phyloP scores from a whole-genome alignment of 2,113 vertebrate species.

The Sturnira hondurensis region DNA sequence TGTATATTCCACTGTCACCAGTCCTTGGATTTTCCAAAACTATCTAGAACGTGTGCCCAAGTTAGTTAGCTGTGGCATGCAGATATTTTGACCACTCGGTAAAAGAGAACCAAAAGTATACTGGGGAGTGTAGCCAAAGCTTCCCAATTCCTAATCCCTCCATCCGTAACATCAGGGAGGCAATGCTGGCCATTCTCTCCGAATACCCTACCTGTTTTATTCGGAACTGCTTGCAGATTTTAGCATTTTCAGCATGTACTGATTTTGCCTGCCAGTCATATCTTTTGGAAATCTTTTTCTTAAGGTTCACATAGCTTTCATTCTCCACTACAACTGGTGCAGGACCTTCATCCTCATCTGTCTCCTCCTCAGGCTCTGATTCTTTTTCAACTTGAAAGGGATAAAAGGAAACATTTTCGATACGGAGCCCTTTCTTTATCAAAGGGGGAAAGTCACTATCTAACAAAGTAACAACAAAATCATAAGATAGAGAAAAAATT shows the following conservation, averaged over 20 bases:
- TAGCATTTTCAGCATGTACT: constrained; percentile 86
- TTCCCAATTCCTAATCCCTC: not conserved
- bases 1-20: not conserved
- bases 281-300: constrained; percentile 87
- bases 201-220: constrained; percentile 85
- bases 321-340: constrained; percentile 84
- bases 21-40: not conserved
- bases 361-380: constrained; percentile 74
- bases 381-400: constrained; percentile 71
- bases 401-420: constrained; percentile 49
- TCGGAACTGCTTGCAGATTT: constrained; percentile 88
- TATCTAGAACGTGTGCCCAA: not conserved
- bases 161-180: not conserved
- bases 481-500: constrained; percentile 23
- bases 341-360: constrained; percentile 82
- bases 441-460: not conserved
- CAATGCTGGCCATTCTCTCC: not conserved
- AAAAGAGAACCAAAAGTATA: not conserved
- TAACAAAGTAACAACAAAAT: constrained; percentile 37
- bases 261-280: constrained; percentile 81
- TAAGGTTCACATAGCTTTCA: constrained; percentile 92
- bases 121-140: not conserved
- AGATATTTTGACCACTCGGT: not conserved
- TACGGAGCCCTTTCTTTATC: constrained; percentile 10
- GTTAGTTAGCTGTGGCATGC: not conserved